phyloP scores from a whole-genome alignment of 1,140 invertebrate species.

The Palaemon carinicauda region DNA sequence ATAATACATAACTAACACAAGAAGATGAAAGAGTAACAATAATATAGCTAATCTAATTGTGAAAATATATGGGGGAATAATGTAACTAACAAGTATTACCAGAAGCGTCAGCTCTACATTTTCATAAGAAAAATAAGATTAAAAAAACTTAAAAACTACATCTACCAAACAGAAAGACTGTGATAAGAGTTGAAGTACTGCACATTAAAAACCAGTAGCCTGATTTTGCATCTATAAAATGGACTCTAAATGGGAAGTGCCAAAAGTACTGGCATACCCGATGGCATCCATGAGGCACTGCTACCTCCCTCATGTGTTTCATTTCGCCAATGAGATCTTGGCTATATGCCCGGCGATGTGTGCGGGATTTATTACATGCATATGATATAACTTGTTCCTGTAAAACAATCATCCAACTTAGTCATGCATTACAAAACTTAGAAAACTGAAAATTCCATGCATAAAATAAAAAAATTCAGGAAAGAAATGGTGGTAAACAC shows the following conservation, averaged over 20 bases:
- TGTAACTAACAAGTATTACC: no score
- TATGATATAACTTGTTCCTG: not conserved
- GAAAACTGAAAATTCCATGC: not conserved
- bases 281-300: not conserved
- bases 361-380: not conserved
- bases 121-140: no score
- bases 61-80: no score
- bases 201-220: no score
- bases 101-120: no score
- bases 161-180: no score
- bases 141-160: no score
- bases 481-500: not conserved
- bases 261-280: slow-evolving; percentile 55
- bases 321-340: slow-evolving; percentile 47
- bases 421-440: slow-evolving; percentile 9
- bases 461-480: not conserved
- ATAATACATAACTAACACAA: no score
- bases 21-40: no score
- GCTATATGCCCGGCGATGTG: slow-evolving; percentile 31
- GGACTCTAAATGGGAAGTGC: slow-evolving; percentile 28
- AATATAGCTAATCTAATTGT: no score
- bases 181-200: no score
- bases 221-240: no score
- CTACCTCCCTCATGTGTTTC: slow-evolving; percentile 16
- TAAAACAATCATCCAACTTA: slow-evolving; percentile 23